Percentiles rank a stretch among this genome's conserved stretches.
Evolutionary conservation across 2,888 invertebrate genomes (phyloP).

Genomic region (Caenorhabditis panamensis): DNA sequence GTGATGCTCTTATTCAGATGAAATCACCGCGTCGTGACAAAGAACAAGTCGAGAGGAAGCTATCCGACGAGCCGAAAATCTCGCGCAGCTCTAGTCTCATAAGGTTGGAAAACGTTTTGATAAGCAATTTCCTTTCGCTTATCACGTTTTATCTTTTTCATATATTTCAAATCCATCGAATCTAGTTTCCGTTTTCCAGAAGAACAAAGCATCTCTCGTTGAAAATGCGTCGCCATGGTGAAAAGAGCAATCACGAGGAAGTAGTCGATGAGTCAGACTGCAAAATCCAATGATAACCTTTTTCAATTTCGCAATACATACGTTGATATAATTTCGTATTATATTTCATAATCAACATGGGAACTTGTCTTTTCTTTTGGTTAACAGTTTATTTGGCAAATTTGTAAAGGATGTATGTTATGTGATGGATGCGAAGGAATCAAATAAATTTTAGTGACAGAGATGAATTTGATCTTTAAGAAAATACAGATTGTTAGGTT

Average conservation of each 20-base stretch:
- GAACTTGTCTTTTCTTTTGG: constrained; percentile 20
- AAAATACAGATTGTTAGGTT: neutral
- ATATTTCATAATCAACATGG: constrained; percentile 9
- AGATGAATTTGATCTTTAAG: too few relatives aligned
- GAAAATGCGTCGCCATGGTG: constrained; percentile 74
- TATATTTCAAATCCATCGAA: neutral
- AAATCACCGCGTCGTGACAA: constrained; percentile 69
- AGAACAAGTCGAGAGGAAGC: constrained; percentile 60
- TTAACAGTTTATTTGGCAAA: constrained; percentile 40
- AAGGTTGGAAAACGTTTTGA: constrained; percentile 33
- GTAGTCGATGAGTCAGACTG: constrained; percentile 72
- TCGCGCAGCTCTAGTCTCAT: constrained; percentile 66
- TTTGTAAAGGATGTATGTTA: constrained; percentile 22
- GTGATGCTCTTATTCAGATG: constrained; percentile 59
- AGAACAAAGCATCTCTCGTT: constrained; percentile 77
- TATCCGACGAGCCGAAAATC: constrained; percentile 66
- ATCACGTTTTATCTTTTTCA: neutral
- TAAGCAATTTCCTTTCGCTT: neutral
- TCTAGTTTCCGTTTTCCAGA: constrained; percentile 38
- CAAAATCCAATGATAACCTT: constrained; percentile 61
- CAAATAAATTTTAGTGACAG: constrained; percentile 5
- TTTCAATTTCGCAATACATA: neutral
- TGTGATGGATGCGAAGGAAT: constrained; percentile 40
- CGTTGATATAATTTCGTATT: neutral
- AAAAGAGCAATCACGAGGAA: constrained; percentile 64